A percentile compares a stretch with the other conserved stretches of the same genome.
Conservation (phyloP, 2,113 vertebrate genomes). For the Eupsittula cactorum region DNA sequence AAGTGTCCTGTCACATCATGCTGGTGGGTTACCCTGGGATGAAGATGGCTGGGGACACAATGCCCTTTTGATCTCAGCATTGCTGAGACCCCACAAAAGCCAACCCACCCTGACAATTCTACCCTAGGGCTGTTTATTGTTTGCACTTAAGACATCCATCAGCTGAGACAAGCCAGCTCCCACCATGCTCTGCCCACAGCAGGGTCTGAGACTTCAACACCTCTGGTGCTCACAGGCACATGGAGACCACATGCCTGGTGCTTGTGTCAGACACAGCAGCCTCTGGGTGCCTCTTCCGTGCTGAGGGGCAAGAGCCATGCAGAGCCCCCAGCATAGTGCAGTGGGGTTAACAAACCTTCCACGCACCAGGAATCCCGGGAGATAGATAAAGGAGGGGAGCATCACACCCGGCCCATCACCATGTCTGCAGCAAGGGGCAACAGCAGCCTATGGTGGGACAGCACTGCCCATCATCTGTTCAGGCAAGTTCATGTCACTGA, state of each 20-base stretch:
- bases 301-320: fast-evolving
- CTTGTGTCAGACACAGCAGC: not conserved
- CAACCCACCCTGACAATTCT: not conserved
- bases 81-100: not conserved
- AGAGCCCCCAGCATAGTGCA: not conserved
- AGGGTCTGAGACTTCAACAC: not conserved
- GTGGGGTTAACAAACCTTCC: not conserved
- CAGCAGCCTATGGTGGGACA: fast-evolving
- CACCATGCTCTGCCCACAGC: not conserved
- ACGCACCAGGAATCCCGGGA: not conserved
- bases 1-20: not conserved
- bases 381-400: not conserved
- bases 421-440: not conserved
- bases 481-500: not conserved
- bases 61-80: not conserved
- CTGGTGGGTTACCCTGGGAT: not conserved
- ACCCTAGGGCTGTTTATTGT: constrained; percentile 40
- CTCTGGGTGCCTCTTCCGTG: not conserved
- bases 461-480: not conserved
- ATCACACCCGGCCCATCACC: not conserved
- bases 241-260: fast-evolving
- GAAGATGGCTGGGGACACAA: not conserved
- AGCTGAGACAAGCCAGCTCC: not conserved
- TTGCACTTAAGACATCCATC: not conserved
- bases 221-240: fast-evolving